Percentiles rank a stretch among this genome's conserved stretches.
phyloP scores from a whole-genome alignment of 1,140 invertebrate species.

The Drosophila murphyi region DNA sequence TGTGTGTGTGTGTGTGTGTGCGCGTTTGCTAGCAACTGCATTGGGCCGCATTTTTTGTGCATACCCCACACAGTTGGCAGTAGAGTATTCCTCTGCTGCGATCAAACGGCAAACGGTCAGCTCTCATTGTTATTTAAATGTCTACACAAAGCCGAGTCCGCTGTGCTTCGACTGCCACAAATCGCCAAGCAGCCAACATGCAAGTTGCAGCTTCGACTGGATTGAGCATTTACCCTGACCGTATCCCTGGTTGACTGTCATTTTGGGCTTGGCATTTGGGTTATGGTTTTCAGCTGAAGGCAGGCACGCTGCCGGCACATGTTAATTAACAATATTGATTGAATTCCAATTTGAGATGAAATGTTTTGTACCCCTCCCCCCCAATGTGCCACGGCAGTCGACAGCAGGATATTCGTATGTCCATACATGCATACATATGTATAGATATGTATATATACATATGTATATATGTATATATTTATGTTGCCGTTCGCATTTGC shows the following conservation, averaged over 20 bases:
- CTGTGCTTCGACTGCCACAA: neutral
- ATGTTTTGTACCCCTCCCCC: conserved; percentile 32
- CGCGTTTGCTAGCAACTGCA: conserved; percentile 9
- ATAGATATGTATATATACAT: neutral
- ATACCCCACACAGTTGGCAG: neutral
- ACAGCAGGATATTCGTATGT: conserved; percentile 12
- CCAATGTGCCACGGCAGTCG: neutral
- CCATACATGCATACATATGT: neutral
- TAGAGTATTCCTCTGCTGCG: conserved; percentile 9
- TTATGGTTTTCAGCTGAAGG: neutral
- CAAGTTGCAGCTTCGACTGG: neutral
- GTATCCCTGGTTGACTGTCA: neutral
- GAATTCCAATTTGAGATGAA: conserved; percentile 65
- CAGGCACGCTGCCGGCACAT: conserved; percentile 48
- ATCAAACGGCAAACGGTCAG: conserved; percentile 36
- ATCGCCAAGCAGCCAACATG: neutral
- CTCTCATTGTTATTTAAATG: conserved; percentile 57
- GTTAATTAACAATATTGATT: conserved; percentile 72
- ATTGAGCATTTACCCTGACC: neutral
- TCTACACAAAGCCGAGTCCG: conserved; percentile 35
- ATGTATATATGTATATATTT: neutral
- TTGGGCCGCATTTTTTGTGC: conserved; percentile 24
- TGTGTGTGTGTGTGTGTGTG: conserved; percentile 1
- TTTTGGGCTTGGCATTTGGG: conserved; percentile 1
- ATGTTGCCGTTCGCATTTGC: conserved; percentile 2